Base-by-base conservation (phyloP, 2,113 vertebrate species). In the Cyprinodon brontotheroides region DNA sequence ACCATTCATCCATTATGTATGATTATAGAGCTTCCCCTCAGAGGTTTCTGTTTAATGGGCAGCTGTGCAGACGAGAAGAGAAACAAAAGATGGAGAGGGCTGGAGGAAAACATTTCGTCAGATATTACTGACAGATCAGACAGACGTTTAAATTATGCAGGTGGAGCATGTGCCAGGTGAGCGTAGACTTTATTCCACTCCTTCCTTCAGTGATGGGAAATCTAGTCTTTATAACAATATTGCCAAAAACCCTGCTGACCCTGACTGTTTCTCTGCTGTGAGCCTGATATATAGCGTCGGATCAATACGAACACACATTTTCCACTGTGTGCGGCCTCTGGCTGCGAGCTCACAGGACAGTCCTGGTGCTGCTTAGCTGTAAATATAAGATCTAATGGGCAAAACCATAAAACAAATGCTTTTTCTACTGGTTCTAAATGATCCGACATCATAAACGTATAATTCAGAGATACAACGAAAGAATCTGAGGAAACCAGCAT, bases 1-100 rank as follows among this genome's bases (percentile, higher is more conserved):
- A 79, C 80, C 72, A 70, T 68, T 86, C 92, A 93, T 94, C 79
- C 79, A 93, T 93, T 91, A 94, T 94, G 89, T 80, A 94, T 93
- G 86, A 86, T 89, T 84, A 89, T 93, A 89, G 91, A 93, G 83
- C 85, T 68, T 87, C 85, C 82, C 88, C 91, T 93, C 81, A 80
- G 88, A 92, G 91, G 79, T 45, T 87, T 76, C 72, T 22, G 13
- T 73, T 81, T 93, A 93, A 94, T 93, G 89, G 91, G 85, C 87
- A 83, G 79, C 78, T 70, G 76, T 72, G 59, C 67, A 68, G 72
- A 83, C 65, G 65, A 5, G 17, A 79, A 65, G 78, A 65, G 80
- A 78, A 77, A 80, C 50, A 86, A 68, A 78, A 75, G 75, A 82
- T 15, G 47, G 62, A 83, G 45, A 41, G 60, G 68, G 38, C 47